These are phyloP conservation scores for Drosophila guanche DNA, from an alignment of 1,140 invertebrate genomes.

Conservation along the genomic window DNA sequence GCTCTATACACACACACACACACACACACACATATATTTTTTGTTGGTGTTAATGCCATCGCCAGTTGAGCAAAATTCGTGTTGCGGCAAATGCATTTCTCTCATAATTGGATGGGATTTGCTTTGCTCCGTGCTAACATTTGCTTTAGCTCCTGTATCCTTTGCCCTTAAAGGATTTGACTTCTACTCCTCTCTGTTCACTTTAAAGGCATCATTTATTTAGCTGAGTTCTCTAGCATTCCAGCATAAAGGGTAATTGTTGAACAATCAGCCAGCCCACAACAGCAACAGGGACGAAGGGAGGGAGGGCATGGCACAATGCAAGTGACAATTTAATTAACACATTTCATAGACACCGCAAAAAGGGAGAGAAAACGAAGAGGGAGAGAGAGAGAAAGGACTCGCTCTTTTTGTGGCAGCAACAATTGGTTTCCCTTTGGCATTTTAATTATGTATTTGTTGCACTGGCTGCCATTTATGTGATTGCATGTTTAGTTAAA, in stretches of 20 bases:
- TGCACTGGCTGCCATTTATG: conserved; percentile 33
- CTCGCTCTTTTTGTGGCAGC: conserved; percentile 37
- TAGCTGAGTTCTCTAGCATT: background rate
- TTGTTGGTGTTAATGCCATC: conserved; percentile 56
- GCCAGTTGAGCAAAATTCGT: conserved; percentile 37
- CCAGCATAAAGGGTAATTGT: conserved; percentile 44
- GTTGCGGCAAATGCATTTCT: conserved; percentile 43
- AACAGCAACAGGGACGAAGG: background rate
- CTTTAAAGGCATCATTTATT: conserved; percentile 1
- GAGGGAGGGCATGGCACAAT: conserved; percentile 19
- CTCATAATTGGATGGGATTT: conserved; percentile 62
- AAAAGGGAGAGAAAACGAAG: background rate
- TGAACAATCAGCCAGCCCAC: conserved; percentile 7
- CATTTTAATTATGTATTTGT: conserved; percentile 65
- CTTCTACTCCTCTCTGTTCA: background rate
- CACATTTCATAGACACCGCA: conserved; percentile 36
- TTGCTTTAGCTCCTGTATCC: conserved; percentile 19
- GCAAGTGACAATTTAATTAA: conserved; percentile 72
- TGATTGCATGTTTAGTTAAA: conserved; percentile 68
- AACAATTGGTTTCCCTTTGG: conserved; percentile 65
- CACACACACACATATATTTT: conserved; percentile 12
- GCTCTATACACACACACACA: background rate
- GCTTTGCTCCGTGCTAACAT: conserved; percentile 19
- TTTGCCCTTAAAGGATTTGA: conserved; percentile 1
- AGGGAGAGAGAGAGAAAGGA: background rate